Evolutionary conservation across 1,140 invertebrate species (phyloP).

Genomic region (Drosophila pandora): DNA sequence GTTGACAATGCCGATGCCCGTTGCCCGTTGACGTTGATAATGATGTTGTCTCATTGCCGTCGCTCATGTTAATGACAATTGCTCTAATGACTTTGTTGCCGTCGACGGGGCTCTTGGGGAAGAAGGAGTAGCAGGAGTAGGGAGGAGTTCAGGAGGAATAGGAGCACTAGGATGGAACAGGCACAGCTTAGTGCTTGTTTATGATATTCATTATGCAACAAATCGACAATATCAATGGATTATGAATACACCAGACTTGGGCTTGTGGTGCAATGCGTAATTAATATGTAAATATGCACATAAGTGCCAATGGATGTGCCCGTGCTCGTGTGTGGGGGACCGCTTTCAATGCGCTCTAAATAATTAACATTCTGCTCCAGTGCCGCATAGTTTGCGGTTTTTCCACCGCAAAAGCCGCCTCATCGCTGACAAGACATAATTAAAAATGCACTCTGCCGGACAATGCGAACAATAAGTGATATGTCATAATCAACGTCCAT

Average conservation of each 20-base stretch:
- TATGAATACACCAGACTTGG: constrained; percentile 70
- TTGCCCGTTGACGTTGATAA: constrained; percentile 66
- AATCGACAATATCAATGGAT: constrained; percentile 81
- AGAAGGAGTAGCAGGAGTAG: constrained; percentile 1
- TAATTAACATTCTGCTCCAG: constrained; percentile 53
- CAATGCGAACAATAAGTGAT: constrained; percentile 16
- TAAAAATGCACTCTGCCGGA: constrained; percentile 54
- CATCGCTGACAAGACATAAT: constrained; percentile 57
- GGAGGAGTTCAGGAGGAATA: neutral
- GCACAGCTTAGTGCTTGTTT: constrained; percentile 62
- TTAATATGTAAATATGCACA: constrained; percentile 79
- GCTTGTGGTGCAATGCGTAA: constrained; percentile 67
- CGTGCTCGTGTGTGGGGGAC: constrained; percentile 4
- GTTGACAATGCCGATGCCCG: constrained; percentile 55
- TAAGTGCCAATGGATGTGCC: constrained; percentile 47
- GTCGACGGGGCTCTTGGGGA: constrained; percentile 10
- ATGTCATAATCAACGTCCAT: constrained; percentile 8
- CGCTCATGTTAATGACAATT: constrained; percentile 80
- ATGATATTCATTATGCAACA: constrained; percentile 81
- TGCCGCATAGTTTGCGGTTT: constrained; percentile 39
- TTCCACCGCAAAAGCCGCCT: constrained; percentile 34
- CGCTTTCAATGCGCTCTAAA: constrained; percentile 50
- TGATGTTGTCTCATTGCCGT: constrained; percentile 80
- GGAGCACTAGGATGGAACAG: neutral
- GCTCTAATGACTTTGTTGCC: constrained; percentile 80